A percentile compares a stretch with the other conserved stretches of the same genome.
These are phyloP conservation scores for Labeo catla DNA, from an alignment of 2,113 vertebrate genomes.

Conservation along the genomic window DNA sequence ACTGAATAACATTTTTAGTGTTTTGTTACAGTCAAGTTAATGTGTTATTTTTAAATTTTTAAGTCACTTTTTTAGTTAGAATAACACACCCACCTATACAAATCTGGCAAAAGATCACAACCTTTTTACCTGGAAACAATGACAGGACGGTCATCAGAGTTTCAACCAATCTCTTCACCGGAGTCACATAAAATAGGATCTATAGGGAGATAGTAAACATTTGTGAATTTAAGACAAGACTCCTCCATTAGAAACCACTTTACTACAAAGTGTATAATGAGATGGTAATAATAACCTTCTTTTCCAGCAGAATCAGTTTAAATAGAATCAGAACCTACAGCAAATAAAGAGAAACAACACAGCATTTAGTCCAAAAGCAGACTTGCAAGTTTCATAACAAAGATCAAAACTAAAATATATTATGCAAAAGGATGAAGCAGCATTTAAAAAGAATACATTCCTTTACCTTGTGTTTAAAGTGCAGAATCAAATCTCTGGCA, in stretches of 20 bases:
- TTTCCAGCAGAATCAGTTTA: conserved; percentile 96
- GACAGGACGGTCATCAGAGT: conserved; percentile 94
- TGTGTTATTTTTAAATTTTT: neutral
- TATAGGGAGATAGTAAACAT: conserved; percentile 54
- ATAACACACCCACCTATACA: neutral
- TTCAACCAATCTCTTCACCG: conserved; percentile 92
- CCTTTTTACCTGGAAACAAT: conserved; percentile 90
- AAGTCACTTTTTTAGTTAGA: neutral
- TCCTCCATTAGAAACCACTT: neutral
- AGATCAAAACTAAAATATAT: neutral
- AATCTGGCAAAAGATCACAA: neutral
- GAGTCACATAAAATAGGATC: conserved; percentile 96
- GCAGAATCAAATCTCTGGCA: conserved; percentile 94
- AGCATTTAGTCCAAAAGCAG: neutral
- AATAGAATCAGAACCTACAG: conserved; percentile 92
- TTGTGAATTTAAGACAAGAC: neutral
- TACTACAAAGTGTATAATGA: neutral
- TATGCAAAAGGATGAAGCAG: neutral
- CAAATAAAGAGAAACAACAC: neutral
- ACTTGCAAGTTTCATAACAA: neutral
- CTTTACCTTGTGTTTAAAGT: conserved; percentile 94
- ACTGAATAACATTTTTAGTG: neutral
- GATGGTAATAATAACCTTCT: conserved; percentile 82
- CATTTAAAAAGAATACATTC: neutral
- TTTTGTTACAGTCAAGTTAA: neutral